phyloP scores from a whole-genome alignment of 2,888 invertebrate genomes.

The Drosophila limbata region DNA sequence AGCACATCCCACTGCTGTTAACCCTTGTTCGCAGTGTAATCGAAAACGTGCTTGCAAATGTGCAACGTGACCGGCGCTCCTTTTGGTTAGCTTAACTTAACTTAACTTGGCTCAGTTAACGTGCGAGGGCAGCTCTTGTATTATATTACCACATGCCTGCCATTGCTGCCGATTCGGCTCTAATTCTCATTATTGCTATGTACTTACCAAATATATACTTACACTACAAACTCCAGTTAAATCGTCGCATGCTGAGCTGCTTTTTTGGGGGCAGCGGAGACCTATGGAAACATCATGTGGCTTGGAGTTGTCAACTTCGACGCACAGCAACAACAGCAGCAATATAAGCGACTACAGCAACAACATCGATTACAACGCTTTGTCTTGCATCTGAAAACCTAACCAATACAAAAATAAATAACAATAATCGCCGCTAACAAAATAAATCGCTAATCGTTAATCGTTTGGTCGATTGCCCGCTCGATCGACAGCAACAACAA shows the following conservation, averaged over 20 bases:
- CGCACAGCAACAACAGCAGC: constrained; percentile 27
- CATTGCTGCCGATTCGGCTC: constrained; percentile 34
- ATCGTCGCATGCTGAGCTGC: constrained; percentile 60
- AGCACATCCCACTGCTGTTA: neutral
- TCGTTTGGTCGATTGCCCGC: constrained; percentile 29
- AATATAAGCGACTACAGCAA: constrained; percentile 24
- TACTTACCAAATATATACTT: constrained; percentile 27
- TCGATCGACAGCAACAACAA: constrained; percentile 17
- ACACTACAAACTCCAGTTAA: constrained; percentile 47
- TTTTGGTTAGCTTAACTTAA: constrained; percentile 41
- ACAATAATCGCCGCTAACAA: constrained; percentile 54
- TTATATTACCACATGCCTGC: constrained; percentile 45
- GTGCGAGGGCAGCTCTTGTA: constrained; percentile 39
- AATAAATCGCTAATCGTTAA: constrained; percentile 42
- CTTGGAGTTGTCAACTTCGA: constrained; percentile 47
- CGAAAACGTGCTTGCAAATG: constrained; percentile 67
- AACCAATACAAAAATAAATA: constrained; percentile 40
- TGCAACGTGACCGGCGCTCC: constrained; percentile 71
- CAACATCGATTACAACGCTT: constrained; percentile 36
- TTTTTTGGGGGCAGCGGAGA: constrained; percentile 53
- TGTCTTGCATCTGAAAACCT: constrained; percentile 63
- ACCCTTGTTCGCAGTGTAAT: constrained; percentile 40
- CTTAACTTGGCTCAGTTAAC: constrained; percentile 52
- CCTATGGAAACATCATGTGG: constrained; percentile 67
- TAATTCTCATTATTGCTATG: constrained; percentile 51